phyloP scores from a whole-genome alignment of 2,113 vertebrate genomes.

The Mus musculus region DNA sequence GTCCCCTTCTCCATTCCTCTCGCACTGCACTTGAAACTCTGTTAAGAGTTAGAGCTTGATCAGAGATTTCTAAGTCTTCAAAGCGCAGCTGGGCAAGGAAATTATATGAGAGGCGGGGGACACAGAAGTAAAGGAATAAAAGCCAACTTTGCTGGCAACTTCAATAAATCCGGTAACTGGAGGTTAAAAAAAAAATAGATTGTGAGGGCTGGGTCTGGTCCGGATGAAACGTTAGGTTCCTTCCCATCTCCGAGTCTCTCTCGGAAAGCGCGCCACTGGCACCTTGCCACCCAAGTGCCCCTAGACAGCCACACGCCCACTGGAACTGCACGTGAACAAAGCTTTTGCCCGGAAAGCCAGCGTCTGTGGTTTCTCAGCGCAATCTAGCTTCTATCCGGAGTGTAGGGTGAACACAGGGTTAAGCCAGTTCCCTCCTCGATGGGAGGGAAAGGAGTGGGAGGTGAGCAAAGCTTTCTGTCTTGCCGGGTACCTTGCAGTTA shows the following conservation, averaged over 20 bases:
- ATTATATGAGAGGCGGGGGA: background rate
- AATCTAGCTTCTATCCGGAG: slow-evolving; percentile 24
- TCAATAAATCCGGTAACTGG: slow-evolving; percentile 67
- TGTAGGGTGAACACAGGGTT: slow-evolving; percentile 83
- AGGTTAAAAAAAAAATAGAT: slow-evolving; percentile 53
- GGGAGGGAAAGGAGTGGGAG: slow-evolving; percentile 72
- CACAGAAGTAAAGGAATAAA: slow-evolving; percentile 28
- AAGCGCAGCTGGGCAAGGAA: slow-evolving; percentile 42
- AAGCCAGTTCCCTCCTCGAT: slow-evolving; percentile 78
- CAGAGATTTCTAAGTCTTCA: slow-evolving; percentile 33
- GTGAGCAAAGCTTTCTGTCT: slow-evolving; percentile 55
- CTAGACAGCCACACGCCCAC: slow-evolving; percentile 68
- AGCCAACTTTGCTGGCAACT: slow-evolving; percentile 68
- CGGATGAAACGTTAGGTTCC: slow-evolving; percentile 65
- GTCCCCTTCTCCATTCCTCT: background rate
- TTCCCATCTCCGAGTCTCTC: slow-evolving; percentile 22
- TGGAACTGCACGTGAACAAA: slow-evolving; percentile 69
- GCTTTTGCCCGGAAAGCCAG: slow-evolving; percentile 48
- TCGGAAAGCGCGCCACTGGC: slow-evolving; percentile 62
- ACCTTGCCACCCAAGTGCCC: slow-evolving; percentile 54
- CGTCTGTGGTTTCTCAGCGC: slow-evolving; percentile 31
- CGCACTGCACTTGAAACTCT: background rate
- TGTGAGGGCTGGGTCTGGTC: slow-evolving; percentile 64
- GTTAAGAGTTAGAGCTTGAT: background rate
- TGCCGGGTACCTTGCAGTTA: slow-evolving; percentile 69